Base-by-base conservation (phyloP, 2,797 vertebrate species). In the Channa striata region DNA sequence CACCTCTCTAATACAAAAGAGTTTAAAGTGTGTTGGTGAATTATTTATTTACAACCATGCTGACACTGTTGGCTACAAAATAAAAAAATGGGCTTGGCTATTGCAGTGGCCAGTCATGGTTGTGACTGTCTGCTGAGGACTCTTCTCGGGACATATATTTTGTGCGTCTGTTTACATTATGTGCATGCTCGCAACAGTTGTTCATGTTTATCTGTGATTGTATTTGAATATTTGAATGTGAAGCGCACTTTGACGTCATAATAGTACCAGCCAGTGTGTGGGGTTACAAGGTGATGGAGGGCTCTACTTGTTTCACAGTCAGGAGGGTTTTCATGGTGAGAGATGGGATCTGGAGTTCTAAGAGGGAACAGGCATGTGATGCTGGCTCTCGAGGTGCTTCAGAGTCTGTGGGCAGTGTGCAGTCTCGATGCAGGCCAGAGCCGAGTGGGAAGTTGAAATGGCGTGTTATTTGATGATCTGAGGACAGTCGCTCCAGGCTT, bases 401-500 rank as follows among this genome's bases (percentile, higher is more conserved):
- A 34, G 74, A 75, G 78, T 84, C 74, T 23, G n/a, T 78, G 80
- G 88, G 87, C 78, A 78, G 80, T 85, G 84, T 82, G 83, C 84
- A 77, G 80, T 77, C 68, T 76, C 11, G 11, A 58, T 73, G 76
- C 72, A 73, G 63, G 75, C 70, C 12, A 37, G 79, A 65, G 66
- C 50, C 58, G 20, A 19, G 36, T 53, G 50, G 39, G 63, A 16
- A 61, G 76, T 71, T 52, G 34, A 25, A 42, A 47, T 34, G 23
- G 23, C 21, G 36, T 72, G 78, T 94, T 97, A 99, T 94, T 99
- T 99, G 89, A 99, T 99, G 87, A 99, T 98, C 90, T 99, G 98
- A 16, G 98, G 98, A 87, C 97, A 99, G 94, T 99, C 98, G 74
- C 98, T 99, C 98, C 98, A 99, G 78, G 98, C 98, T 94, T 99